Base-by-base conservation (phyloP, 2,888 invertebrate species). In the Micropterix aruncella region DNA sequence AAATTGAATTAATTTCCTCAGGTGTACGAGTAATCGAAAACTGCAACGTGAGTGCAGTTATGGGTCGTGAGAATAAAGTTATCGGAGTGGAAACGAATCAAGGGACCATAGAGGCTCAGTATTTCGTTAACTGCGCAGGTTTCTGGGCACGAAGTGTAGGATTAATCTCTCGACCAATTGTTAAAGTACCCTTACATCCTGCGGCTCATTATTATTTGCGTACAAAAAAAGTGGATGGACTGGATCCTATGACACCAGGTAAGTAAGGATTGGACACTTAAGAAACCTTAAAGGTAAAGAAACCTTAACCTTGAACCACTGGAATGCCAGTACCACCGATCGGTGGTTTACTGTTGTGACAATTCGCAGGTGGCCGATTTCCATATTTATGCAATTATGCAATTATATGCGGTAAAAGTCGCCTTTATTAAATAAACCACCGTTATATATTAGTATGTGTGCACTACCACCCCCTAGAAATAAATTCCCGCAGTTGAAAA, bases 81-180 rank as follows among this genome's bases (percentile, higher is more conserved):
- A 67, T 74, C 14, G 79, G 79, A 2, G 84, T 92, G 5, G 83
- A 86, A 54, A 93, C 93, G 0, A 76, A 75, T 3, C 67, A 71
- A 2, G 93, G 93, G 0, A 64, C 70, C 7, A 77, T 93, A 12
- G 74, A 84, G 49, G 95, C 95, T 62, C 80, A 92, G 53, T 85
- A 81, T 61, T 96, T 97, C 65, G 88, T 99, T 19, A 97, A 97
- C 65, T 91, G 92, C 60, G 86, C 89, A 17, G 97, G 97, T 5
- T 89, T 93, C 66, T 95, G 94, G 93, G 90, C 93, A 0, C 75
- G 93, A 82, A 84, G 16, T 61, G 80, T 95, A 40, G 95, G 94
- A 4, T 85, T 88, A 57, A 62, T 87, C 49, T 85, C 91, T 17
- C 76, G 80, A 46, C 93, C 93, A 2, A 77, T 79, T 57, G 90